phyloP scores from a whole-genome alignment of 2,888 invertebrate species.

The Timandra comae region DNA sequence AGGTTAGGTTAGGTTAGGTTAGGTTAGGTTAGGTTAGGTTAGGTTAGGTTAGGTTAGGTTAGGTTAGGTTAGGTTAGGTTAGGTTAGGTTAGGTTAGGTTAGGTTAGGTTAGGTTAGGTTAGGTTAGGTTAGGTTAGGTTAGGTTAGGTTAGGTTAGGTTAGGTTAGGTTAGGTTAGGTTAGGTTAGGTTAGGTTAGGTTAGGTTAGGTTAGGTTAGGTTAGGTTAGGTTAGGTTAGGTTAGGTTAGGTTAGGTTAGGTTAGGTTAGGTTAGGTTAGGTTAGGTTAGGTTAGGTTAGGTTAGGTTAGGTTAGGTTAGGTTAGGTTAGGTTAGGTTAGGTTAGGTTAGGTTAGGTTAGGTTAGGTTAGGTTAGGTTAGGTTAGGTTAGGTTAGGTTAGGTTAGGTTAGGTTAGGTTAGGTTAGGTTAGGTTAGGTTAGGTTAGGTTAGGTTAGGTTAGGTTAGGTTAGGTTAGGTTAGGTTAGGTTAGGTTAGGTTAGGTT shows the following conservation, averaged over 20 bases:
- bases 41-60: slow-evolving; percentile 11
- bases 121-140: slow-evolving; percentile 15
- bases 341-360: slow-evolving; percentile 10
- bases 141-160: slow-evolving; percentile 14
- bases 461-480: slow-evolving; percentile 9
- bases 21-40: slow-evolving; percentile 11
- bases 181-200: slow-evolving; percentile 15
- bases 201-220: slow-evolving; percentile 14
- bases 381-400: slow-evolving; percentile 12
- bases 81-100: slow-evolving; percentile 12
- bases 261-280: slow-evolving; percentile 9
- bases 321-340: slow-evolving; percentile 9
- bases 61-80: slow-evolving; percentile 11
- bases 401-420: slow-evolving; percentile 12
- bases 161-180: slow-evolving; percentile 15
- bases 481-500: slow-evolving; percentile 10
- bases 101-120: slow-evolving; percentile 15
- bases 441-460: slow-evolving; percentile 10
- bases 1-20: slow-evolving; percentile 10
- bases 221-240: slow-evolving; percentile 12
- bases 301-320: slow-evolving; percentile 11
- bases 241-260: slow-evolving; percentile 13
- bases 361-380: slow-evolving; percentile 11
- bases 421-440: slow-evolving; percentile 11
- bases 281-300: slow-evolving; percentile 10